Percentiles rank a stretch among this genome's conserved stretches.
These are phyloP conservation scores for Thalassarche chlororhynchos DNA, from an alignment of 2,113 vertebrate genomes.

Conservation along the genomic window DNA sequence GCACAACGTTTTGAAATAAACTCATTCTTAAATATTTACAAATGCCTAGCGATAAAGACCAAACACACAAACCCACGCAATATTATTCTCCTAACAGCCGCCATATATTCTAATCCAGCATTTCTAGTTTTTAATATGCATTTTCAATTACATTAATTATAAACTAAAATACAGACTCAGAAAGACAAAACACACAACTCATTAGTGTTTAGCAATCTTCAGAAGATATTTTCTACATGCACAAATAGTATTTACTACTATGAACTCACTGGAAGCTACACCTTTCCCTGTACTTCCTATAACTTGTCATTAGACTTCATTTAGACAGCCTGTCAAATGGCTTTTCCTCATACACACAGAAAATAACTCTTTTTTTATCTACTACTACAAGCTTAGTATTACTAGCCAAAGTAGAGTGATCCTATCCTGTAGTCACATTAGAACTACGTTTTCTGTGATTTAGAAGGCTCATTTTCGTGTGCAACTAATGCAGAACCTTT, in stretches of 20 bases:
- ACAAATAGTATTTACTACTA: background rate
- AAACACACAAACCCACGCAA: background rate
- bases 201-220: background rate
- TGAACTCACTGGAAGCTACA: background rate
- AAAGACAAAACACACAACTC: background rate
- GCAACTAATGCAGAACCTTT: background rate
- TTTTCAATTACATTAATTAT: background rate
- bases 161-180: background rate
- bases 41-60: background rate
- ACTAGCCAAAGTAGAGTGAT: background rate
- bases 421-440: background rate
- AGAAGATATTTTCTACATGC: background rate
- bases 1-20: background rate
- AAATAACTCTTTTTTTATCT: background rate
- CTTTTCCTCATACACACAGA: background rate
- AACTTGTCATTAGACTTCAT: background rate
- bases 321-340: background rate
- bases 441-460: background rate
- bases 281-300: background rate
- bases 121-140: background rate
- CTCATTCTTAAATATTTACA: background rate
- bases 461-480: background rate
- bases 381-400: background rate
- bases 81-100: background rate
- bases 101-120: background rate